Evolutionary conservation across 1,140 invertebrate genomes (phyloP).

Genomic region (Temnothorax longispinosus): DNA sequence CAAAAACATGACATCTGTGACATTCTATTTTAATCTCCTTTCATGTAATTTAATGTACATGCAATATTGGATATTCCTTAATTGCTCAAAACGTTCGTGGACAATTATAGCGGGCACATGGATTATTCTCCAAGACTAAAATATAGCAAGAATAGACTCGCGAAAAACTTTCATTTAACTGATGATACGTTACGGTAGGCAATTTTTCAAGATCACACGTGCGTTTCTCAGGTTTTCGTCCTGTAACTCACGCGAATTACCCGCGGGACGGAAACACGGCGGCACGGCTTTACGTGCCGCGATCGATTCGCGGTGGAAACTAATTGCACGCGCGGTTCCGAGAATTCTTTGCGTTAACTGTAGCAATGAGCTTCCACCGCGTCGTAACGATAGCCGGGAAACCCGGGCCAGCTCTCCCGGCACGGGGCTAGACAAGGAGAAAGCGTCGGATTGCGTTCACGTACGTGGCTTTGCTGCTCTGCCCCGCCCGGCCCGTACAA

Average conservation of each 20-base stretch:
- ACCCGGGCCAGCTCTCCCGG: background rate
- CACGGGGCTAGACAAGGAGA: background rate
- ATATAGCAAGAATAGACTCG: background rate
- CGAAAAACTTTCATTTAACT: background rate
- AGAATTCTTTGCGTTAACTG: slow-evolving; percentile 55
- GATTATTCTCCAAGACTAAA: background rate
- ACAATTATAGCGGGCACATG: background rate
- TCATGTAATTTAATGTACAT: background rate
- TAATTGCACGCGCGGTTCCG: slow-evolving; percentile 57
- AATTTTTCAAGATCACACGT: slow-evolving; percentile 35
- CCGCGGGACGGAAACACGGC: background rate
- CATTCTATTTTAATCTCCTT: background rate
- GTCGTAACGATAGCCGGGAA: background rate
- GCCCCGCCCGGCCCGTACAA: slow-evolving; percentile 13
- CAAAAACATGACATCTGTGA: background rate
- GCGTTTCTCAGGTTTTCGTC: background rate
- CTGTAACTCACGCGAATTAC: slow-evolving; percentile 5
- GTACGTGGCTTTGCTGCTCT: slow-evolving; percentile 8
- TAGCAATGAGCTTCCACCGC: slow-evolving; percentile 7
- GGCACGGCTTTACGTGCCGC: slow-evolving; percentile 56
- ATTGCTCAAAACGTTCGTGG: background rate
- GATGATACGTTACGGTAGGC: background rate
- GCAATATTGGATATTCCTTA: background rate
- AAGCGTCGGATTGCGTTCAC: slow-evolving; percentile 24
- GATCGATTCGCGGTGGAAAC: slow-evolving; percentile 35